These are phyloP conservation scores for Agonopterix arenella DNA, from an alignment of 2,888 invertebrate species.

Conservation along the genomic window DNA sequence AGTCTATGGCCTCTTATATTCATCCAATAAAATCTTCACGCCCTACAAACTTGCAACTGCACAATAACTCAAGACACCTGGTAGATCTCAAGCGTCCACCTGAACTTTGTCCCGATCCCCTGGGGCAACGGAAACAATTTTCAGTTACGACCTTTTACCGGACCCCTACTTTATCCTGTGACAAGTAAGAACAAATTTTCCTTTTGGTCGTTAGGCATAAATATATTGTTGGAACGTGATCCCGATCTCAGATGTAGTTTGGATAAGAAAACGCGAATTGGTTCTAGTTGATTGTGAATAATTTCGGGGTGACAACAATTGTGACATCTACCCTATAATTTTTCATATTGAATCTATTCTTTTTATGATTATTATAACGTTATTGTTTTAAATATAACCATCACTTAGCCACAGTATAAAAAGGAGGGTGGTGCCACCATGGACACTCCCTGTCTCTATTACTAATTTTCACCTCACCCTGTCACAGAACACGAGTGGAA, in stretches of 20 bases:
- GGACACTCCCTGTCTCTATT: no score
- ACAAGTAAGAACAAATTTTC: slow-evolving; percentile 44
- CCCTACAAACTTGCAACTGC: slow-evolving; percentile 46
- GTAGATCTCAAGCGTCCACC: slow-evolving; percentile 40
- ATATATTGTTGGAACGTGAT: slow-evolving; percentile 60
- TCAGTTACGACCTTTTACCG: slow-evolving; percentile 42
- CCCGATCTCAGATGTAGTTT: slow-evolving; percentile 10
- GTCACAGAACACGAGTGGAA: no score
- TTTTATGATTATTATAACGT: no score
- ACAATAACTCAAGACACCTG: slow-evolving; percentile 64
- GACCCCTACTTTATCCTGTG: slow-evolving; percentile 19
- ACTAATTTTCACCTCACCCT: no score
- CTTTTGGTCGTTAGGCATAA: slow-evolving; percentile 46
- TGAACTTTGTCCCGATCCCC: slow-evolving; percentile 32
- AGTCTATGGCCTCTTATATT: not conserved
- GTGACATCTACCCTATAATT: no score
- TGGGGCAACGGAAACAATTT: slow-evolving; percentile 57
- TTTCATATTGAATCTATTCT: no score
- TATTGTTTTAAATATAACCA: no score
- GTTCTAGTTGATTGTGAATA: no score
- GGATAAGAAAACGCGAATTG: no score
- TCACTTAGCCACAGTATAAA: no score
- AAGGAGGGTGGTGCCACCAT: no score
- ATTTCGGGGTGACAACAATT: no score
- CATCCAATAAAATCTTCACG: slow-evolving; percentile 28